Conservation (phyloP, 1,140 invertebrate species). For the Aphidius gifuensis region DNA sequence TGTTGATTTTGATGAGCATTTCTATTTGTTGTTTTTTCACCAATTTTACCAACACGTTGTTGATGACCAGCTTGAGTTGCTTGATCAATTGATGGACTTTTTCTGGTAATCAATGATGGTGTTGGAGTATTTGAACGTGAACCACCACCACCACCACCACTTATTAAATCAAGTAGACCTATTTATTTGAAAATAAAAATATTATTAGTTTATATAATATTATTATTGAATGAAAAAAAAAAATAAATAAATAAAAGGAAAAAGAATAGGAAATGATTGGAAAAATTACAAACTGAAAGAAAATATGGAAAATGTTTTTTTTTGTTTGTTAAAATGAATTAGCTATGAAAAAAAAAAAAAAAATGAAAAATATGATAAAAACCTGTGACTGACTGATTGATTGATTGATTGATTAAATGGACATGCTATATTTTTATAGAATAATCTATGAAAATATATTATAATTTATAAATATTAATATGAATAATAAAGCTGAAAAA, state of each 20-base stretch:
- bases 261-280: background rate
- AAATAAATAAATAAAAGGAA: background rate
- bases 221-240: constrained; percentile 2
- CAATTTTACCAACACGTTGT: constrained; percentile 46
- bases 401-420: too few species aligned
- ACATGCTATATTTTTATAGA: too few species aligned
- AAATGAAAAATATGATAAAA: too few species aligned
- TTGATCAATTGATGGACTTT: constrained; percentile 81
- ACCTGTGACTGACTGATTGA: too few species aligned
- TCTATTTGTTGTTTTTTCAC: constrained; percentile 46
- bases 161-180: constrained; percentile 73
- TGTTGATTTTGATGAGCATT: constrained; percentile 26
- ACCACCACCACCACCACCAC: constrained; percentile 55
- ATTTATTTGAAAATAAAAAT: constrained; percentile 4
- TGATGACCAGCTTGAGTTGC: constrained; percentile 66
- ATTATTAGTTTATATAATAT: background rate
- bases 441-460: too few species aligned
- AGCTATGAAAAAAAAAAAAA: too few species aligned
- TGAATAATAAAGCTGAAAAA: constrained; percentile 3
- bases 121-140: constrained; percentile 76
- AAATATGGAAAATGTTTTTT: too few species aligned
- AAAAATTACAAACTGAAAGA: too few species aligned
- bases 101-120: constrained; percentile 61
- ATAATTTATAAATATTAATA: background rate
- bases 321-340: too few species aligned